Evolutionary conservation across 2,797 vertebrate species (phyloP).

Genomic region (Anolis apletophallus): DNA sequence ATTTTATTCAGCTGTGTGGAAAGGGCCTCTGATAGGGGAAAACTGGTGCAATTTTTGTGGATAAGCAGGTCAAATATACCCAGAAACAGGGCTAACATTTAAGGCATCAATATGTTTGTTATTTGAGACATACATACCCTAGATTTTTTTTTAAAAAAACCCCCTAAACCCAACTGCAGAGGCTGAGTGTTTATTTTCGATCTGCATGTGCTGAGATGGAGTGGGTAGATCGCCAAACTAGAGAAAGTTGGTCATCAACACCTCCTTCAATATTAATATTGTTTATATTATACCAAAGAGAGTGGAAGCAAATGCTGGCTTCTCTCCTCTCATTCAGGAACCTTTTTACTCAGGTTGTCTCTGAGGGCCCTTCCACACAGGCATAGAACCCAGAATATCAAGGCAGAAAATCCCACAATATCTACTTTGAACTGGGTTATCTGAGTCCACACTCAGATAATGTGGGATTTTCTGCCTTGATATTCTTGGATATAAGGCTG

Average conservation of each 20-base stretch:
- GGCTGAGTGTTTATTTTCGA: conserved; percentile 75
- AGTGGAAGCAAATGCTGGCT: conserved; percentile 54
- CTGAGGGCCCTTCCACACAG: not conserved
- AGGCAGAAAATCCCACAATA: no score
- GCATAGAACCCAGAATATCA: no score
- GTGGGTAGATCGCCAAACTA: conserved; percentile 67
- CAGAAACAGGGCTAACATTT: no score
- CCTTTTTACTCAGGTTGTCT: conserved; percentile 27
- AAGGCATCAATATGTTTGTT: not conserved
- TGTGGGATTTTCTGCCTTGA: no score
- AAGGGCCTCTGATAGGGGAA: no score
- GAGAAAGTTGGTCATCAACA: conserved; percentile 71
- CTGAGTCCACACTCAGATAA: no score
- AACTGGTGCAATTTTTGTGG: no score
- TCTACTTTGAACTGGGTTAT: no score
- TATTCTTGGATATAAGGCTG: no score
- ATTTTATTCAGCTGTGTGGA: no score
- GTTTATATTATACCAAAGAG: conserved; percentile 48
- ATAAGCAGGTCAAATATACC: no score
- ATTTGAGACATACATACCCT: conserved; percentile 59
- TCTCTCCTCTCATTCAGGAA: conserved; percentile 58
- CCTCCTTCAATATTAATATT: conserved; percentile 48
- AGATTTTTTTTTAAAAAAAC: conserved; percentile 52
- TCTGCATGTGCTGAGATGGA: conserved; percentile 70
- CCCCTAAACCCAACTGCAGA: conserved; percentile 49